A percentile compares a stretch with the other conserved stretches of the same genome.
Conservation (phyloP, 2,797 vertebrate genomes). For the Passerculus sandwichensis region DNA sequence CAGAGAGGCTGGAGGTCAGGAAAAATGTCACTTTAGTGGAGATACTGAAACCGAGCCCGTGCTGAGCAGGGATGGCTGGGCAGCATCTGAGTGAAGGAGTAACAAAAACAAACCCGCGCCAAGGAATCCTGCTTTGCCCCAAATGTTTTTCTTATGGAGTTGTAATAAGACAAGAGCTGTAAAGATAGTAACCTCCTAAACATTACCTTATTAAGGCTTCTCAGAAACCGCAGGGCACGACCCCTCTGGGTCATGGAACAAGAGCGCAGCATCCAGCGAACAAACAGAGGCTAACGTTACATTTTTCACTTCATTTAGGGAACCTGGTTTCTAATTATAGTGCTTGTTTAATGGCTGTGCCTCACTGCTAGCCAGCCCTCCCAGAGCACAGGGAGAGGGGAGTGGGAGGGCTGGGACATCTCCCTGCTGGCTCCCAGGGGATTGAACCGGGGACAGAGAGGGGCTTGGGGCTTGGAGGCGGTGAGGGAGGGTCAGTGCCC, state of each 20-base stretch:
- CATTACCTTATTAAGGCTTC: conserved; percentile 98
- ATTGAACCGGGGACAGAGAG: rapidly evolving
- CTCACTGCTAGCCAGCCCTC: conserved; percentile 50
- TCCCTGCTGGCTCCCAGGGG: background rate
- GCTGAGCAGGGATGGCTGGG: background rate
- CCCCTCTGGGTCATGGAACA: conserved; percentile 80
- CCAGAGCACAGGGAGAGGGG: background rate
- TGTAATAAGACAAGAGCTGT: conserved; percentile 72
- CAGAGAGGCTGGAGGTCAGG: background rate
- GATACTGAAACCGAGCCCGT: conserved; percentile 17
- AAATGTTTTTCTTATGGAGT: conserved; percentile 73
- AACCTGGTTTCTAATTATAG: conserved; percentile 84
- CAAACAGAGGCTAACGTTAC: conserved; percentile 79
- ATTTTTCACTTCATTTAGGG: conserved; percentile 82
- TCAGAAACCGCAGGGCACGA: conserved; percentile 78
- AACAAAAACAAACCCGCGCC: conserved; percentile 43
- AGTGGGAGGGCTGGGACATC: background rate
- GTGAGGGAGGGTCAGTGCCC: background rate
- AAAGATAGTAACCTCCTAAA: conserved; percentile 86
- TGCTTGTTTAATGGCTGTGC: conserved; percentile 74
- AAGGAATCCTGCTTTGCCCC: conserved; percentile 69
- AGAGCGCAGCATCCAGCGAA: conserved; percentile 77
- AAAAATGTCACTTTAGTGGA: background rate
- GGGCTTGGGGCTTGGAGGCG: rapidly evolving
- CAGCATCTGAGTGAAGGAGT: background rate